Percentiles rank a stretch among this genome's conserved stretches.
These are phyloP conservation scores for Paradisaea rubra DNA, from an alignment of 2,113 vertebrate genomes.

Conservation along the genomic window DNA sequence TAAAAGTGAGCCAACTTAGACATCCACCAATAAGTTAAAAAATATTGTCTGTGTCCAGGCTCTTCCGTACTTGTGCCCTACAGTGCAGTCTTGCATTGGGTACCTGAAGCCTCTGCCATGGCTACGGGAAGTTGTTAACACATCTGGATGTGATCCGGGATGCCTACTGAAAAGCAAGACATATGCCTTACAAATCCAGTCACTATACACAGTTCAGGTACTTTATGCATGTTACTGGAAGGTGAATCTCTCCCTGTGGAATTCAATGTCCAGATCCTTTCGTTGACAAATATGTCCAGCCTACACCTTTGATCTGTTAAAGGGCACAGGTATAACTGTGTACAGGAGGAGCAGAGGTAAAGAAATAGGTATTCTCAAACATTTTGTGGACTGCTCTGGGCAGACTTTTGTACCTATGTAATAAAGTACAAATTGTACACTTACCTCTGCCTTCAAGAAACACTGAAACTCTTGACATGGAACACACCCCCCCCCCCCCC, in stretches of 20 bases:
- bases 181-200: background rate
- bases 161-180: background rate
- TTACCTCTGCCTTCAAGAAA: background rate
- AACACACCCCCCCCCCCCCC: fast-evolving
- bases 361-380: background rate
- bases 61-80: background rate
- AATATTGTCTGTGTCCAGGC: background rate
- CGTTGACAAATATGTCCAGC: background rate
- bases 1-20: background rate
- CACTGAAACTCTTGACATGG: background rate
- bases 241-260: fast-evolving
- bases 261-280: background rate
- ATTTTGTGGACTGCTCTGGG: background rate
- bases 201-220: background rate
- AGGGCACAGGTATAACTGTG: background rate
- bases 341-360: background rate
- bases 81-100: background rate
- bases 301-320: background rate
- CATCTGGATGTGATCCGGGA: background rate
- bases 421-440: background rate
- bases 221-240: fast-evolving
- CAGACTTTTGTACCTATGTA: background rate
- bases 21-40: background rate
- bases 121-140: background rate
- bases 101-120: background rate